These are phyloP conservation scores for Tokudaia tokunoshimensis DNA, from an alignment of 2,797 vertebrate genomes.

Conservation along the genomic window DNA sequence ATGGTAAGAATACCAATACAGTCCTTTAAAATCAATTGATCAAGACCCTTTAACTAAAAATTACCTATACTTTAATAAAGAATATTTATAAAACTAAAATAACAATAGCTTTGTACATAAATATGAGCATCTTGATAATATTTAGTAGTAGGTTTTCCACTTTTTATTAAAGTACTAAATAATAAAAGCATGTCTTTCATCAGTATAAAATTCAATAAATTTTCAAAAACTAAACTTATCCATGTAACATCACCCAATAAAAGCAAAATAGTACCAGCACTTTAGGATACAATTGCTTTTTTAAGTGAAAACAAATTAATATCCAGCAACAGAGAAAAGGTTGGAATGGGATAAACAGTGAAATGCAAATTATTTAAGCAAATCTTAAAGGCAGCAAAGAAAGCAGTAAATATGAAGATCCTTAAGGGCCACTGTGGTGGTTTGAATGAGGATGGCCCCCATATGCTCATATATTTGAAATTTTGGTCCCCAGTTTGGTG, in stretches of 20 bases:
- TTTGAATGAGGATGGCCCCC: not conserved
- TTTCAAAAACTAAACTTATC: constrained; percentile 23
- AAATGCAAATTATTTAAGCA: constrained; percentile 25
- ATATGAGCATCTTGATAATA: constrained; percentile 36
- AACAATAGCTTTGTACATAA: constrained; percentile 21
- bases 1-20: not conserved
- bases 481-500: no score
- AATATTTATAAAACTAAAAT: constrained; percentile 36
- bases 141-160: constrained; percentile 4
- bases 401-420: not conserved
- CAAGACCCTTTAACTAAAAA: constrained; percentile 45
- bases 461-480: not conserved
- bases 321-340: constrained; percentile 11
- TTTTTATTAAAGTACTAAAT: constrained; percentile 42
- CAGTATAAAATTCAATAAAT: not conserved
- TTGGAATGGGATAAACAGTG: not conserved
- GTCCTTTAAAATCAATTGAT: constrained; percentile 52
- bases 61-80: not conserved
- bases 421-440: not conserved
- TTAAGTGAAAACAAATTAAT: constrained; percentile 43
- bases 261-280: not conserved
- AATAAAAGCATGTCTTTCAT: not conserved
- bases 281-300: not conserved
- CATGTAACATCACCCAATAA: constrained; percentile 13
- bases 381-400: constrained; percentile 27